Percentiles rank a stretch among this genome's conserved stretches.
These are phyloP conservation scores for Acleris literana DNA, from an alignment of 2,888 invertebrate genomes.

Conservation along the genomic window DNA sequence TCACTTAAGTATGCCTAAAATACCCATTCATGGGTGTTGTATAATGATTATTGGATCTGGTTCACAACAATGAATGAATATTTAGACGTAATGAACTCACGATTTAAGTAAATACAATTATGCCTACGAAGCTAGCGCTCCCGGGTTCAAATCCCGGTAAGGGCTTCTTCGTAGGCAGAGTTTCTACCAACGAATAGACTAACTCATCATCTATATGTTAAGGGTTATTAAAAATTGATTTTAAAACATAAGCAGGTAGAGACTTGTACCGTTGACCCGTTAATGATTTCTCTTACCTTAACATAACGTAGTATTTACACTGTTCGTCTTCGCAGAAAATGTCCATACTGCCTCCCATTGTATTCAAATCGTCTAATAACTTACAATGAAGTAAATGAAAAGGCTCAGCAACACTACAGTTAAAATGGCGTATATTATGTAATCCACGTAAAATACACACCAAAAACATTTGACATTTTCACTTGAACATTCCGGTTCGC, in stretches of 20 bases:
- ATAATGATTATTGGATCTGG: too few species aligned
- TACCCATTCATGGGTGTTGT: too few species aligned
- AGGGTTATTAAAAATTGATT: neutral
- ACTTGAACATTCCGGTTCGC: conserved; percentile 35
- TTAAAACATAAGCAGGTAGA: conserved; percentile 35
- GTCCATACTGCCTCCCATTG: conserved; percentile 10
- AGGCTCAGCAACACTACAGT: conserved; percentile 13
- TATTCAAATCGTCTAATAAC: conserved; percentile 20
- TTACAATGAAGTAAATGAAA: conserved; percentile 25
- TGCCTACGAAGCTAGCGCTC: too few species aligned
- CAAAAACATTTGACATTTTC: conserved; percentile 48
- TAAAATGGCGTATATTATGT: conserved; percentile 38
- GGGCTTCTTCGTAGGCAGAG: too few species aligned
- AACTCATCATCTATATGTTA: too few species aligned
- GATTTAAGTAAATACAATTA: too few species aligned
- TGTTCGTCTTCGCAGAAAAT: neutral
- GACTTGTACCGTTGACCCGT: too few species aligned
- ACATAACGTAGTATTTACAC: conserved; percentile 7
- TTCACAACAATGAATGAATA: too few species aligned
- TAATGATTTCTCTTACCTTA: conserved; percentile 22
- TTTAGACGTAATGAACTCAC: too few species aligned
- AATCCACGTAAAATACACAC: conserved; percentile 47
- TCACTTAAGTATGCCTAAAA: too few species aligned
- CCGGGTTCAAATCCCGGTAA: too few species aligned
- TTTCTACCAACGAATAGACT: too few species aligned